Base-by-base conservation (phyloP, 1,140 invertebrate species). In the Lanistes nyassanus region DNA sequence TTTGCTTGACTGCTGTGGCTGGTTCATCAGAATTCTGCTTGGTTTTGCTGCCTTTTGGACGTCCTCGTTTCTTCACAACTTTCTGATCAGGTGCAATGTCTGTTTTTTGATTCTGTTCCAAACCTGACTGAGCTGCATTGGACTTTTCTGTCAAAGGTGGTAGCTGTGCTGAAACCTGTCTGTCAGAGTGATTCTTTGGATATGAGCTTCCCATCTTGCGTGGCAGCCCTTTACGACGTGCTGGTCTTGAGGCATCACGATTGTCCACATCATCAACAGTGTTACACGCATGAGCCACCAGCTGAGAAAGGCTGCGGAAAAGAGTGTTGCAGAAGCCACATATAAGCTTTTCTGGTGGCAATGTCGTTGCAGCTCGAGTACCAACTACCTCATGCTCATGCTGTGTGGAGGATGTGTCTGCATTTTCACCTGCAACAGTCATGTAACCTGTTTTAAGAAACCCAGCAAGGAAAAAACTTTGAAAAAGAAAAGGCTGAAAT, bases 31-130 rank as follows among this genome's bases (percentile, higher is more conserved):
- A 21, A 11, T 42, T 26, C 0, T 67, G 36, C 58, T 75, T 78
- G 23, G 68, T 78, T 67, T 78, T 78, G 76, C 72, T 70, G 56
- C 72, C 72, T 47, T 78, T 74, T n/a, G 72, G 76, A 21, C 72
- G 62, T 2, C 76, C 76, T 47, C 69, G 66, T 42, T 72, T 72
- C 47, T 42, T 60, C 19, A 37, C 34, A 16, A 56, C 34, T 31
- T 29, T 39, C 66, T 68, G 66, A 51, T 1, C 26, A 53, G 26
- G 66, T 29, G 42, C 42, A 31, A 51, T 31, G 29, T 16, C n/a
- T 51, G 23, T 29, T 68, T 29, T 51, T 34, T 51, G 21, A 3
- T 19, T 51, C 9, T 19, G 11, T 51, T 19, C 53, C 39, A 51
- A 51, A n/a, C 2, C 9, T 26, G 31, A 51, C 53, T 51, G 53